Base-by-base conservation (phyloP, 2,888 invertebrate genomes). In the Metacarcinus magister region DNA sequence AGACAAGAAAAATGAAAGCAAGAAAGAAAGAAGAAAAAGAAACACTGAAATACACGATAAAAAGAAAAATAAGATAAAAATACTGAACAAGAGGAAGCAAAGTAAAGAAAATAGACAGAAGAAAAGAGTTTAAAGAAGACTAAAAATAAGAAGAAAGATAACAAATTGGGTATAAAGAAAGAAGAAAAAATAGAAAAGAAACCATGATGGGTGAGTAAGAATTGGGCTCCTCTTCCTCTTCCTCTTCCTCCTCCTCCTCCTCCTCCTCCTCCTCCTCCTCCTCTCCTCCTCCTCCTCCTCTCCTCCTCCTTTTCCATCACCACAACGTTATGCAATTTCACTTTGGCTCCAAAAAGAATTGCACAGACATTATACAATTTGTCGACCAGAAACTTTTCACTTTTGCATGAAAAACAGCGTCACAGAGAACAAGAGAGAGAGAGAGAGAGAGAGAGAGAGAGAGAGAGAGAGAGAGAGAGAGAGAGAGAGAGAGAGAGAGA, bases 381-480 rank as follows among this genome's bases (percentile, higher is more conserved):
- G 8, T 82, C 28, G 32, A 75, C n/a, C 75, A 75, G n/a, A 75
- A 75, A 75, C 8, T n/a, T 75, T 75, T 75, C 75, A 75, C 75
- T 75, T 75, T n/a, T 4, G 8, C 75, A 75, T 75, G 75, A 75
- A 75, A 75, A 28, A n/a, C n/a, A 82, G 82, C 28, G 82, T 8
- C 23, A 32, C 23, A 28, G 67, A 28, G 67, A 67, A 23, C 13
- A 23, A 67, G 67, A 67, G 67, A 67, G 67, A 67, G 67, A 67
- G 67, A 67, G 67, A 67, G 67, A 67, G 67, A 82, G 32, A 32
- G 82, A 82, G 82, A 82, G 82, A 82, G 82, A 82, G 82, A 82
- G 82, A 82, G 82, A 82, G 82, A 82, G 82, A 82, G 82, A 82
- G 82, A 82, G 82, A 82, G 82, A 82, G 82, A 82, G 82, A 82